Evolutionary conservation across 2,113 vertebrate species (phyloP).

Genomic region (Steatornis caripensis): DNA sequence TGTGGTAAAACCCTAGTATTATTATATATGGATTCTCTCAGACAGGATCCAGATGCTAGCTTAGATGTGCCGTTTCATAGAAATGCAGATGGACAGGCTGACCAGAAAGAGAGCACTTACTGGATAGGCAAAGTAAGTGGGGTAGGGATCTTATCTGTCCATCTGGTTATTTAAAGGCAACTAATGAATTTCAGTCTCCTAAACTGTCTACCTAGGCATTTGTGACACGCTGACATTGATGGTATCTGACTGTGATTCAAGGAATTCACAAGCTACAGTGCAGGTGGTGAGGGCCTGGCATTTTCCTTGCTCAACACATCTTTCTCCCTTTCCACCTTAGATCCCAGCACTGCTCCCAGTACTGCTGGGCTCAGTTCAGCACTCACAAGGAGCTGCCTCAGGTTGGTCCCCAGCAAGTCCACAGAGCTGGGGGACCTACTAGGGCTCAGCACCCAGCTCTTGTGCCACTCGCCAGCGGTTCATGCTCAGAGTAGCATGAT

Average conservation of each 20-base stretch:
- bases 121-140: not conserved
- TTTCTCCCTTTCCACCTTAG: not conserved
- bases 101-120: not conserved
- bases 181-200: conserved; percentile 25
- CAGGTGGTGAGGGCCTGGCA: not conserved
- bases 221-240: not conserved
- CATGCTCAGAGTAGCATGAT: not conserved
- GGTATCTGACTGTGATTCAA: not conserved
- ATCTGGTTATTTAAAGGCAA: conserved; percentile 23
- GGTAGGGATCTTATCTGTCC: conserved; percentile 20
- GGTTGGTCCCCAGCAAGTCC: not conserved
- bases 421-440: not conserved
- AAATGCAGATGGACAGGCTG: not conserved
- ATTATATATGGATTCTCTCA: not conserved
- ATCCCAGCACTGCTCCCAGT: not conserved
- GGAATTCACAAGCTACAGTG: not conserved
- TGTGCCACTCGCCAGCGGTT: rapidly evolving
- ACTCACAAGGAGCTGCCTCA: not conserved
- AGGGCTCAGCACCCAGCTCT: not conserved
- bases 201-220: not conserved
- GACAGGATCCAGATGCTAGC: not conserved
- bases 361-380: not conserved
- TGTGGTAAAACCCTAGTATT: not conserved
- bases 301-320: not conserved
- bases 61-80: not conserved